phyloP scores from a whole-genome alignment of 2,113 vertebrate species.

The Argyrosomus japonicus region DNA sequence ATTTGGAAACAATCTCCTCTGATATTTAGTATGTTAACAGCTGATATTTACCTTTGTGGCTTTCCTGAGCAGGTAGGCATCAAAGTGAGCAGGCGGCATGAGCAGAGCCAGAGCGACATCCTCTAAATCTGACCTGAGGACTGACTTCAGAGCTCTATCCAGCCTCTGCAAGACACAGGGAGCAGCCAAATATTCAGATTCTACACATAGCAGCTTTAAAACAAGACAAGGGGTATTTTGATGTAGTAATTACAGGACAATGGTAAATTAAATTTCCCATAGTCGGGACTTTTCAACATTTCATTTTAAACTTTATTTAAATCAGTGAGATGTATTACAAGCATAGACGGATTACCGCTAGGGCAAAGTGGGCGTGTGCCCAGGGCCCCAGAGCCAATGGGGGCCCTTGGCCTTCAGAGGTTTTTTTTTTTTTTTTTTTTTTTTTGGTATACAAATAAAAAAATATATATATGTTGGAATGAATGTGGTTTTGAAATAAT shows the following conservation, averaged over 20 bases:
- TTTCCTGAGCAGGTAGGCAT: constrained; percentile 87
- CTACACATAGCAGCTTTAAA: background rate
- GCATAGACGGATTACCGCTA: too few relatives aligned
- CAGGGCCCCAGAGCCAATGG: too few relatives aligned
- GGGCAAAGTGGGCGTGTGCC: too few relatives aligned
- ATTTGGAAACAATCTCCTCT: background rate
- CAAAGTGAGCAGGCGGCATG: constrained; percentile 89
- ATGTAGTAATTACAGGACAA: background rate
- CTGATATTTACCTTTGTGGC: constrained; percentile 75
- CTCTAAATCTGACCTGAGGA: constrained; percentile 86
- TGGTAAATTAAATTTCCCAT: background rate
- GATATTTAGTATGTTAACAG: too few relatives aligned
- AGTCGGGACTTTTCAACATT: too few relatives aligned
- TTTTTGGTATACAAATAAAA: too few relatives aligned
- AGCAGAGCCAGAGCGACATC: constrained; percentile 88
- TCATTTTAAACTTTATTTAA: too few relatives aligned
- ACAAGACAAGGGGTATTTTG: background rate
- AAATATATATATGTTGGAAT: too few relatives aligned
- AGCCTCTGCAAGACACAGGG: constrained; percentile 81
- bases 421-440: too few relatives aligned
- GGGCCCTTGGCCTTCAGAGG: too few relatives aligned
- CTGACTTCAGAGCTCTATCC: constrained; percentile 85
- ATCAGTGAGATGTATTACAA: too few relatives aligned
- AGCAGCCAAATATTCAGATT: background rate
- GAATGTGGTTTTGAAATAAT: too few relatives aligned